Conservation (phyloP, 2,888 invertebrate genomes). For the Leptura quadrifasciata region DNA sequence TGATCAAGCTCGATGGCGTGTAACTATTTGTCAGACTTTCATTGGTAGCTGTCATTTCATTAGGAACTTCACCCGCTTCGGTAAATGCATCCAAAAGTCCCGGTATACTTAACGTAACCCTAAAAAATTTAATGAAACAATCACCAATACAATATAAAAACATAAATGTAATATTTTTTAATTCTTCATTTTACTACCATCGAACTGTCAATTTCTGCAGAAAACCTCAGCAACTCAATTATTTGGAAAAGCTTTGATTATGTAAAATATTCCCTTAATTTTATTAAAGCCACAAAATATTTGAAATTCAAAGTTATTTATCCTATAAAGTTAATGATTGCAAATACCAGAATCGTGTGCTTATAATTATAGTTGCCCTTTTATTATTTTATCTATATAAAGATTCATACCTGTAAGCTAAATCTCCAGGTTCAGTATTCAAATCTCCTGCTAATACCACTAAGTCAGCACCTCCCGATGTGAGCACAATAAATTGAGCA, state of each 20-base stretch:
- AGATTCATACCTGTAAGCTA: constrained; percentile 80
- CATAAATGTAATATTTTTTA: neutral
- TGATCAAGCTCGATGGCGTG: constrained; percentile 76
- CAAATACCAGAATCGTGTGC: too few relatives aligned
- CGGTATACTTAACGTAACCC: constrained; percentile 77
- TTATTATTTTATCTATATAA: neutral
- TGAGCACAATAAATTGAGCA: constrained; percentile 94
- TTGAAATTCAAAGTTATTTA: too few relatives aligned
- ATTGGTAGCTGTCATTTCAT: constrained; percentile 80
- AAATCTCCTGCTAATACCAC: constrained; percentile 95
- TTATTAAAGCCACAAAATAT: too few relatives aligned
- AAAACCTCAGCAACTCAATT: too few relatives aligned
- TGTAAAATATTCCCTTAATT: too few relatives aligned
- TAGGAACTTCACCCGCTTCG: constrained; percentile 65
- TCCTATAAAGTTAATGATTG: too few relatives aligned
- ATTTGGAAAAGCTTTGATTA: too few relatives aligned
- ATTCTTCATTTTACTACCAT: neutral
- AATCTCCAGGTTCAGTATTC: constrained; percentile 92
- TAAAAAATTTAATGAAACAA: constrained; percentile 56
- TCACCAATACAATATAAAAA: neutral
- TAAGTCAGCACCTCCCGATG: constrained; percentile 85
- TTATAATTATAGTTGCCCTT: neutral
- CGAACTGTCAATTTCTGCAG: neutral
- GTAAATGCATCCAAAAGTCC: constrained; percentile 76
- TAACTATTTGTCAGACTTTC: constrained; percentile 90